These are phyloP conservation scores for Arizona elegans DNA, from an alignment of 2,113 vertebrate genomes.

Conservation along the genomic window DNA sequence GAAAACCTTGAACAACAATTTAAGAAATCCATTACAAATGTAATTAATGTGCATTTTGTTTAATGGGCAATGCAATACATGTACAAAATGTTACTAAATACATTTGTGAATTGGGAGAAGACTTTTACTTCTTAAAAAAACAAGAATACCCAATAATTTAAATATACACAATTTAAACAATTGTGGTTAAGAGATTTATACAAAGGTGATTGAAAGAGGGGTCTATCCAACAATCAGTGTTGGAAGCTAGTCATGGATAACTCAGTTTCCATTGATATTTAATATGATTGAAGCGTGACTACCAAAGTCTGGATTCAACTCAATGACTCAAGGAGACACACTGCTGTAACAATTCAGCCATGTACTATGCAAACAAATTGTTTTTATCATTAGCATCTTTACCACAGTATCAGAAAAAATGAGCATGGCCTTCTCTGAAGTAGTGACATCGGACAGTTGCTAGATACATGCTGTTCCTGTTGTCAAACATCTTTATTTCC, in stretches of 20 bases:
- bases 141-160: slow-evolving; percentile 4
- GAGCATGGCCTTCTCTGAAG: neutral
- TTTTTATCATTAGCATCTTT: slow-evolving; percentile 20
- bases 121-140: slow-evolving; percentile 9
- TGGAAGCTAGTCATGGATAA: neutral
- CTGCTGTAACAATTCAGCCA: neutral
- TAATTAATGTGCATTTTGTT: slow-evolving; percentile 55
- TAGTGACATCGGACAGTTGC: neutral
- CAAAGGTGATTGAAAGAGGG: neutral
- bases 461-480: neutral
- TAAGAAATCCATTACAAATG: slow-evolving; percentile 55
- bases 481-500: neutral
- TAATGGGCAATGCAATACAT: slow-evolving; percentile 38
- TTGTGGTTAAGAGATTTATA: slow-evolving; percentile 11
- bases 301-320: neutral
- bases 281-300: neutral
- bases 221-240: neutral
- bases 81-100: slow-evolving; percentile 39
- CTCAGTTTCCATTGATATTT: neutral
- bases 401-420: neutral
- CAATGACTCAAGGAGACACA: neutral
- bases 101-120: slow-evolving; percentile 33
- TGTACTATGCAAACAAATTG: neutral
- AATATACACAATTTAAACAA: slow-evolving; percentile 8
- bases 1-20: slow-evolving; percentile 41